phyloP scores from a whole-genome alignment of 2,797 vertebrate genomes.

The Heterohyrax brucei region DNA sequence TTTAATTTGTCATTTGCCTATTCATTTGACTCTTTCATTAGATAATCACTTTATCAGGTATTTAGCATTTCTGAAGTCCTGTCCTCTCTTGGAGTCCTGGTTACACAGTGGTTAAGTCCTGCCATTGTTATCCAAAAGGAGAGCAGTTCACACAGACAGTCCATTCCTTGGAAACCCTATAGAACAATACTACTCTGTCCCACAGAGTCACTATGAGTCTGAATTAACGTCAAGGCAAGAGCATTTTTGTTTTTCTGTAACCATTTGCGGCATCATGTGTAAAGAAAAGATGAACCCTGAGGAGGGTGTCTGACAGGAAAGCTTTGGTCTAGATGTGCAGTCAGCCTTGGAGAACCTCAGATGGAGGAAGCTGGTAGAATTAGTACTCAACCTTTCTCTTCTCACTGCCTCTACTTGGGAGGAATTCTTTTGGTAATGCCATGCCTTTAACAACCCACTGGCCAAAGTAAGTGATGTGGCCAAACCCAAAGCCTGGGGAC shows the following conservation, averaged over 20 bases:
- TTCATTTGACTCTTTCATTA: not conserved
- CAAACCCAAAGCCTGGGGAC: not conserved
- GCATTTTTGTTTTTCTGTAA: too few species aligned
- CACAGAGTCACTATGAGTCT: too few species aligned
- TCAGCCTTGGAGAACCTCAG: not conserved
- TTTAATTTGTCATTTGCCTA: not conserved
- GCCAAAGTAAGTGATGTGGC: not conserved
- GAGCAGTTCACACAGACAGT: too few species aligned
- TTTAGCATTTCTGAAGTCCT: constrained; percentile 12
- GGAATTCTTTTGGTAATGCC: not conserved
- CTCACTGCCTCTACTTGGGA: not conserved
- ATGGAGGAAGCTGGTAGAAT: not conserved
- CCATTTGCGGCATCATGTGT: not conserved
- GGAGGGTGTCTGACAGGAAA: not conserved
- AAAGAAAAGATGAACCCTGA: not conserved
- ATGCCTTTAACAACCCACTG: not conserved
- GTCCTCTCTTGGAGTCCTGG: too few species aligned
- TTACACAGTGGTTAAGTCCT: too few species aligned
- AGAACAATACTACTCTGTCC: too few species aligned
- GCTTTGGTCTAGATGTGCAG: not conserved
- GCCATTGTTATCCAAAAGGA: too few species aligned
- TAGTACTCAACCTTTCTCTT: not conserved
- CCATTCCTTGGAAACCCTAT: too few species aligned
- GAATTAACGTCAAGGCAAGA: too few species aligned
- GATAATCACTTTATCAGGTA: not conserved